phyloP scores from a whole-genome alignment of 2,797 vertebrate species.

The Xiphorhynchus erythropygius region DNA sequence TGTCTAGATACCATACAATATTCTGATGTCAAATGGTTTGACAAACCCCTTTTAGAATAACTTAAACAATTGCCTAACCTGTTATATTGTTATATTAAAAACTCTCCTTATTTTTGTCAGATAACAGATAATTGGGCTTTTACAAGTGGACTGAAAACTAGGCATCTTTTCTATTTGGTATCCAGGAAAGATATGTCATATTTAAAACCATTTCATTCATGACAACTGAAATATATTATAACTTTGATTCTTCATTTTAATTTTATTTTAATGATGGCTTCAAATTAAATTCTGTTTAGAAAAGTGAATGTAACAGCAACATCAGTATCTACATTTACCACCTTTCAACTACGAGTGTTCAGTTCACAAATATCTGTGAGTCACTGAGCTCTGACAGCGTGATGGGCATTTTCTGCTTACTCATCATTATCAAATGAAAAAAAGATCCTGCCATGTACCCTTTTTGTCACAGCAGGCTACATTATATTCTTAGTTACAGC shows the following conservation, averaged over 20 bases:
- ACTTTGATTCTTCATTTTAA: not conserved
- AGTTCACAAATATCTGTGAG: not conserved
- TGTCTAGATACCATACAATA: rapidly evolving
- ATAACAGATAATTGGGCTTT: not conserved
- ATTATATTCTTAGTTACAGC: not conserved
- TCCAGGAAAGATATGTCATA: not conserved
- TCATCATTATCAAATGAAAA: not conserved
- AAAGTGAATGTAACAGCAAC: not conserved
- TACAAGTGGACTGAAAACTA: not conserved
- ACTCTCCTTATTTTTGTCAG: not conserved
- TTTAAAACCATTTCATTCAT: not conserved
- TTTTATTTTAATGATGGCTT: not conserved
- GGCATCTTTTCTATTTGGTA: not conserved
- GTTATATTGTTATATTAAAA: not conserved
- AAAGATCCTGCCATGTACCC: not conserved
- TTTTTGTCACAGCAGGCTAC: not conserved
- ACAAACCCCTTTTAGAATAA: not conserved
- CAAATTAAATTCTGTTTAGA: not conserved
- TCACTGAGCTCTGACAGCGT: not conserved
- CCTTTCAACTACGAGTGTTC: not conserved
- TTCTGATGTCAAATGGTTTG: not conserved
- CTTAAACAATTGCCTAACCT: not conserved
- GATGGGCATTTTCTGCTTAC: not conserved
- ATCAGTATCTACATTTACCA: not conserved
- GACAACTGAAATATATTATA: not conserved